Evolutionary conservation across 1,140 invertebrate genomes (phyloP).

Genomic region (Yoshiicerus persimilis): DNA sequence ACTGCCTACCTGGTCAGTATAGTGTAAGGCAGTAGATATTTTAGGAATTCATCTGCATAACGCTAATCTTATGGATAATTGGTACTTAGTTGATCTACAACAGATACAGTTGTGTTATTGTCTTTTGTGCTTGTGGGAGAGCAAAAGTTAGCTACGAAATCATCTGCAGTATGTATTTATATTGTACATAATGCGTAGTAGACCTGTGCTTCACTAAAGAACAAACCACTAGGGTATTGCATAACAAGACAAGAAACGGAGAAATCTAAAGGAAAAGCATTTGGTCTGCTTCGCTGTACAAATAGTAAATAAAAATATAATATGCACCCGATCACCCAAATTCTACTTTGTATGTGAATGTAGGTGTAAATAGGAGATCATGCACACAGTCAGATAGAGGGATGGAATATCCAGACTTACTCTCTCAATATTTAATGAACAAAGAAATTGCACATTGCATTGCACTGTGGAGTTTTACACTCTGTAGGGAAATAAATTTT

Average conservation of each 20-base stretch:
- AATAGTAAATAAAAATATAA: background rate
- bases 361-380: background rate
- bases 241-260: background rate
- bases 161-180: no score
- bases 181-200: no score
- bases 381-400: background rate
- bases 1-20: background rate
- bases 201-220: no score
- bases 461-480: background rate
- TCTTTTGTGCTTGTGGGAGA: background rate
- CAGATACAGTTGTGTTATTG: background rate
- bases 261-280: background rate
- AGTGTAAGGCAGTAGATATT: no score
- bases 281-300: background rate
- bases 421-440: background rate
- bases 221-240: no score
- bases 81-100: background rate
- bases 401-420: background rate
- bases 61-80: background rate
- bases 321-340: background rate
- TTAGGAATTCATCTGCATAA: background rate
- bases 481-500: slow-evolving; percentile 2
- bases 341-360: background rate
- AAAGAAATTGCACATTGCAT: slow-evolving; percentile 2
- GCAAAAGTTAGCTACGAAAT: no score